Evolutionary conservation across 2,113 vertebrate genomes (phyloP).

Genomic region (Hystrix cristata): DNA sequence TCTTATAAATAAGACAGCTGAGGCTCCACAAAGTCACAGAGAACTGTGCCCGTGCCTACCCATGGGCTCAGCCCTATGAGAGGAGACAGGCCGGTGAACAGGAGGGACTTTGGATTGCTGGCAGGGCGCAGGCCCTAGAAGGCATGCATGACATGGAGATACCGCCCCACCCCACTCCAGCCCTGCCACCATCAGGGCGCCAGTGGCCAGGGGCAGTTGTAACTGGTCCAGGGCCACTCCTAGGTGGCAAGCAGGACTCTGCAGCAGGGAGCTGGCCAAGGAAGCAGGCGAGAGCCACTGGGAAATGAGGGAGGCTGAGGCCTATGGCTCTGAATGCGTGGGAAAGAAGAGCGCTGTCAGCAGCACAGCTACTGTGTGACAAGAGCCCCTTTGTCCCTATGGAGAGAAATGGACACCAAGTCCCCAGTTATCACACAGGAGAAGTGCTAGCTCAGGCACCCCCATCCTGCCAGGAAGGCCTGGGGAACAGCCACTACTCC

Average conservation of each 20-base stretch:
- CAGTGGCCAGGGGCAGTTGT: background rate
- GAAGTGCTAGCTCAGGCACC: background rate
- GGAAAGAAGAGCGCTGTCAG: background rate
- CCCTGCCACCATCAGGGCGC: background rate
- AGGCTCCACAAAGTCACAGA: background rate
- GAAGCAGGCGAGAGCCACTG: background rate
- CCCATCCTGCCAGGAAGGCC: background rate
- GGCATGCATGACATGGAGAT: fast-evolving
- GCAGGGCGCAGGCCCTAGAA: background rate
- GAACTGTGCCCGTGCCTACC: background rate
- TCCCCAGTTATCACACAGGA: background rate
- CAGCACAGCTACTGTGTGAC: background rate
- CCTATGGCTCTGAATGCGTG: background rate
- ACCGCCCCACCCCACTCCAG: background rate
- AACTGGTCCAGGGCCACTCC: background rate
- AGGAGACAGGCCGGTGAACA: background rate
- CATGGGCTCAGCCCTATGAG: fast-evolving
- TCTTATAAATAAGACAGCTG: background rate
- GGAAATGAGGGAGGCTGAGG: background rate
- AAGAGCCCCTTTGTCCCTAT: background rate
- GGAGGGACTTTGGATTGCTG: background rate
- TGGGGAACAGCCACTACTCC: background rate
- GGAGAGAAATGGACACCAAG: background rate
- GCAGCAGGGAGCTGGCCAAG: background rate
- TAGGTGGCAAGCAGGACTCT: background rate